Evolutionary conservation across 1,140 invertebrate species (phyloP), one percentile per base, ranked within the genome.

Genomic region (Archivesica marissinica): DNA sequence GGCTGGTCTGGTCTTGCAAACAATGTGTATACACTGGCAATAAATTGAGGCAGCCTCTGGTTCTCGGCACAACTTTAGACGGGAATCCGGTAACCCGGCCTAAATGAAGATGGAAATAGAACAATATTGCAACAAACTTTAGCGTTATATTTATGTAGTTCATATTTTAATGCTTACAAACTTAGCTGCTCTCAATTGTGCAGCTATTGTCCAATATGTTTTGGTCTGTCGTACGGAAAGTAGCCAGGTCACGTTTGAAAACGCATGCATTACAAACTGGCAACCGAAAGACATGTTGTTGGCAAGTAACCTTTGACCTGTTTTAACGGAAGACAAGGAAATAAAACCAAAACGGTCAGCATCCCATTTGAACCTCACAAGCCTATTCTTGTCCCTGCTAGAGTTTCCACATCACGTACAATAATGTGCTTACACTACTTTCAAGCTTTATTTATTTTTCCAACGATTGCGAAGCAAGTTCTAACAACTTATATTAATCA

Each of bases 31-130:
- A 17, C 25, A 28, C 23, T 59, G 54, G 15, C 54, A 59, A 23
- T 28, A 59, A 59, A 59, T 15, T 7, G 54, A 59, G 4, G 54
- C 54, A 2, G 54, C n/a, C 33, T 59, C 54, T 4, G 54, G 54
- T 28, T 59, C 54, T 4, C 25, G 25, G 54, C 54, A 59, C n/a
- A 59, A 15, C 15, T 59, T 59, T 4, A 59, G 54, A 3, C 17
- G 17, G 3, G 54, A 59, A 2, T 59, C 54, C 13, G 3, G 23
- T 4, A 59, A 28, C 1, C 54, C 54, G 33, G 54, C 54, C 54
- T 59, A 28, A 30, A 68, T n/a, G n/a, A n/a, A n/a, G n/a, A n/a
- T n/a, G n/a, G n/a, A 64, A 25, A 30, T 64, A 64, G 17, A 64
- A 17, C 15, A 11, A 50, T 50, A 50, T 11, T 50, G 20, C 20